Conservation (phyloP, 1,140 invertebrate species). For the Homarus americanus region DNA sequence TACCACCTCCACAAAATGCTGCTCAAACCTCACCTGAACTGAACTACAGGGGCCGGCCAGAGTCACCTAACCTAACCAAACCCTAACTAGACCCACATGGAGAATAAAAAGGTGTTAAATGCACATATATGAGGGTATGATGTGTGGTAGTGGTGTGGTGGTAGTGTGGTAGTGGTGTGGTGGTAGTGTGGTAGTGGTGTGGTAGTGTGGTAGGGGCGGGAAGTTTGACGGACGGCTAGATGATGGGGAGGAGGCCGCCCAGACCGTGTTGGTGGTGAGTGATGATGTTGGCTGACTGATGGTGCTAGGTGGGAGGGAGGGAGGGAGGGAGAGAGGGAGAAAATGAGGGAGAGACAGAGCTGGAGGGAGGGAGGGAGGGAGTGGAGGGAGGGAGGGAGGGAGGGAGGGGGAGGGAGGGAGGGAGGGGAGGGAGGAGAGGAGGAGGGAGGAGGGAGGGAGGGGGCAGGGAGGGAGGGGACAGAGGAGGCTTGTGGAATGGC, state of each 20-base stretch:
- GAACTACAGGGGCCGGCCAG: too few species aligned
- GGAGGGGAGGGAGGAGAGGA: not conserved
- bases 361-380: not conserved
- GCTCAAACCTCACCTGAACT: too few species aligned
- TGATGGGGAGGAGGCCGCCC: slow-evolving; percentile 35
- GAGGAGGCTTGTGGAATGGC: too few species aligned
- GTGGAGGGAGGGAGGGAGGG: not conserved
- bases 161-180: not conserved
- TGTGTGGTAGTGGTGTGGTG: not conserved
- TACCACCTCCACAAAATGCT: too few species aligned
- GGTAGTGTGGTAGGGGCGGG: not conserved
- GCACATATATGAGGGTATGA: too few species aligned
- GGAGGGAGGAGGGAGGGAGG: not conserved
- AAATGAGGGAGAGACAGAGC: slow-evolving; percentile 4
- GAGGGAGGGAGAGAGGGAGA: not conserved
- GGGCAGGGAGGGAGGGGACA: not conserved
- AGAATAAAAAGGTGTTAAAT: too few species aligned
- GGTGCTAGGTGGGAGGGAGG: not conserved
- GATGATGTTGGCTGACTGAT: slow-evolving; percentile 2
- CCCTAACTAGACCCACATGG: too few species aligned
- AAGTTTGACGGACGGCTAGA: slow-evolving; percentile 36
- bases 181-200: not conserved
- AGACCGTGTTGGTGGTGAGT: slow-evolving; percentile 37
- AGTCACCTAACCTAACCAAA: too few species aligned
- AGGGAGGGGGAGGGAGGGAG: not conserved